Base-by-base conservation (phyloP, 2,797 vertebrate species). In the Pangasius macronema region DNA sequence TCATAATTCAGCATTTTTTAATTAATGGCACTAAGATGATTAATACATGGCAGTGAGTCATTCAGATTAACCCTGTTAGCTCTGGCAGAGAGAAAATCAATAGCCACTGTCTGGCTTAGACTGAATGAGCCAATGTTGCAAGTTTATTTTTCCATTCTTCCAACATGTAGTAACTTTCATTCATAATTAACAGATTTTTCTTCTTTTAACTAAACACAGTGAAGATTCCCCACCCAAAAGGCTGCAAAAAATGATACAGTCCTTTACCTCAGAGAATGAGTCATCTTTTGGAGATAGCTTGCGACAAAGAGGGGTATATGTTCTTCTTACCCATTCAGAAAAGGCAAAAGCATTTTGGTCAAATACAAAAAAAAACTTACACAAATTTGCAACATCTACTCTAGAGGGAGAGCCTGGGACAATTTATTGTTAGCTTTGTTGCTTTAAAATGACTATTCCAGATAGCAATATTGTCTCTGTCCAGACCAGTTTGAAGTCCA, bases 31-130 rank as follows among this genome's bases (percentile, higher is more conserved):
- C 96, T 93, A 94, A 94, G 95, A 95, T 96, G 95, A 96, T 96
- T 96, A 94, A 90, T 95, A 93, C 94, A 94, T 92, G 94, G 93
- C 92, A 92, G 95, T 97, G 96, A 97, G 94, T 97, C 96, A 97
- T 95, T 95, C 92, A 87, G 89, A 83, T 96, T 97, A 96, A 97
- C 95, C 94, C 93, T 92, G 93, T 85, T 91, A 89, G 85, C 86
- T 86, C 94, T 90, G 85, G 82, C 90, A 90, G 87, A 92, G 93
- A 93, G 82, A 80, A 91, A 93, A 93, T 94, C 91, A 90, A 93
- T 93, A 92, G 92, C 91, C 88, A 91, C 91, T 91, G 87, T 90
- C 86, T 90, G 86, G 80, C 36, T 87, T 33, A 27, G 0, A 70
- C 63, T 84, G 63, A 88, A 86, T 76, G 76, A 77, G 53, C 83